Base-by-base conservation (phyloP, 2,888 invertebrate genomes). In the Drosophila suboccidentalis region DNA sequence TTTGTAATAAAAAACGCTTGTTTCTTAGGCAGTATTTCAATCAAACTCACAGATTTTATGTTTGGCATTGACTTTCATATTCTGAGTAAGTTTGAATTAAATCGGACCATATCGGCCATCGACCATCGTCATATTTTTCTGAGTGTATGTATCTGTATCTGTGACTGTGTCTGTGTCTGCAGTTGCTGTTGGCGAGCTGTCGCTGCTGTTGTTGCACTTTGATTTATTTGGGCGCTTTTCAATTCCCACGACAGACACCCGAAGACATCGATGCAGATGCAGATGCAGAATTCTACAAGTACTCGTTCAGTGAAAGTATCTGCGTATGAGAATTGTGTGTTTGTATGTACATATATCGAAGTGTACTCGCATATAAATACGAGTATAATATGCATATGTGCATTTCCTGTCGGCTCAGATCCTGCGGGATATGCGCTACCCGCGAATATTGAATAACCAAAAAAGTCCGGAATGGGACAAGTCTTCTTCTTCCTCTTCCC, bases 361-460 rank as follows among this genome's bases (percentile, higher is more conserved):
- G 11, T 47, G 47, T 51, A 22, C 26, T 8, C 41, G 11, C 36
- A n/a, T 64, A 4, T 55, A 29, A 13, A 32, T 58, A 41, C 29
- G 29, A 29, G 26, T 26, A 26, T 32, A 19, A 53, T 59, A 47
- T 68, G 54, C 58, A 68, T 65, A 58, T 67, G 55, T 71, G 78
- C 84, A 87, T 82, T 87, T 80, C 89, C 83, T 86, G 83, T 57
- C 47, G 17, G 57, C 74, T 43, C 22, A 36, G 72, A 73, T 75
- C 75, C 78, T 75, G 75, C 64, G 39, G 60, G 55, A 29, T 8
- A 29, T 29, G 19, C 60, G 77, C 36, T 85, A 85, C 85, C 85
- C 85, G 85, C 85, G 89, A 89, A 88, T 85, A 85, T 85, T 85
- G 86, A 89, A 89, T 85, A 87, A 82, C 84, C 86, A 66, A 50